These are phyloP conservation scores for Zaprionus ornatus DNA, from an alignment of 1,140 invertebrate genomes.

Conservation along the genomic window DNA sequence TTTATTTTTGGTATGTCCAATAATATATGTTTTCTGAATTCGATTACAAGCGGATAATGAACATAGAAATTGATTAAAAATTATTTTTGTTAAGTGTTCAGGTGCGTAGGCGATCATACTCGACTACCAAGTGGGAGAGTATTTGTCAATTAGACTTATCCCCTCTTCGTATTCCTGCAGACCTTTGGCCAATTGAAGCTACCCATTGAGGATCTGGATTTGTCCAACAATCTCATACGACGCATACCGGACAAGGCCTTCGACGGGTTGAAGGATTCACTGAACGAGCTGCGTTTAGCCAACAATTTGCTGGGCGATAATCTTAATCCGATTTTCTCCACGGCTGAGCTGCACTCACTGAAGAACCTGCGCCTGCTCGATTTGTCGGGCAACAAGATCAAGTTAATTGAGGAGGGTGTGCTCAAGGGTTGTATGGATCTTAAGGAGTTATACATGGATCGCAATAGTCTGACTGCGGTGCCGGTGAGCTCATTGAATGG, in stretches of 20 bases:
- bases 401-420: conserved; percentile 92
- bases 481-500: conserved; percentile 92
- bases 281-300: conserved; percentile 89
- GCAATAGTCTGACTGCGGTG: conserved; percentile 88
- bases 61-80: neutral
- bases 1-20: no score
- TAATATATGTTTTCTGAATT: no score
- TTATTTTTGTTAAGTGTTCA: neutral
- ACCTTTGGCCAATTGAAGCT: conserved; percentile 87
- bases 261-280: conserved; percentile 86
- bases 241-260: conserved; percentile 91
- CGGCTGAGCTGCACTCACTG: conserved; percentile 91
- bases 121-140: no score
- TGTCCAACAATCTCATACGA: conserved; percentile 92
- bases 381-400: conserved; percentile 91
- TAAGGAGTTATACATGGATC: conserved; percentile 91
- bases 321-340: conserved; percentile 95
- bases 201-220: conserved; percentile 90
- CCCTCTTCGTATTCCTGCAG: conserved; percentile 63
- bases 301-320: conserved; percentile 94
- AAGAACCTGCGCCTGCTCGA: conserved; percentile 89
- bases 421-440: conserved; percentile 90
- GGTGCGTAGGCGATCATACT: no score
- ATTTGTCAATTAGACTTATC: neutral
- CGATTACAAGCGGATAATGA: no score